A percentile compares a stretch with the other conserved stretches of the same genome.
phyloP scores from a whole-genome alignment of 1,140 invertebrate species.

The Caenorhabditis briggsae region DNA sequence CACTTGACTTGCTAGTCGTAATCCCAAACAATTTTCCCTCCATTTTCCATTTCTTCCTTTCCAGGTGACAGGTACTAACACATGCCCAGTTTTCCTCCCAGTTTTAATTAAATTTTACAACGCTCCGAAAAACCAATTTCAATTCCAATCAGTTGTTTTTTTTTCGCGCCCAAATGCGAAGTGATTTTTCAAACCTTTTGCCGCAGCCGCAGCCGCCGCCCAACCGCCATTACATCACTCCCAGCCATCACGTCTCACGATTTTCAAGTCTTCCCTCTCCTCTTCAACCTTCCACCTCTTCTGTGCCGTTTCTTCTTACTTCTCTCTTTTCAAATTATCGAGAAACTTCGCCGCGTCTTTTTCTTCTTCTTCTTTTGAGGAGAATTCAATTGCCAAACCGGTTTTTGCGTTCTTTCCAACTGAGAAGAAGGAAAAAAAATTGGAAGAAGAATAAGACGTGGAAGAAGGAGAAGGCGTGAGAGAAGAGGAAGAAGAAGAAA shows the following conservation, averaged over 20 bases:
- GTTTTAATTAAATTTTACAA: no score
- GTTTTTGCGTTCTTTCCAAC: constrained; percentile 48
- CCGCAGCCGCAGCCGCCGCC: no score
- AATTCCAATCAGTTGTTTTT: background rate
- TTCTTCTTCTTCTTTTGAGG: constrained; percentile 9
- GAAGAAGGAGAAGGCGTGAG: constrained; percentile 12
- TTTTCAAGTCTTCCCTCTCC: background rate
- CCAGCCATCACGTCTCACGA: background rate
- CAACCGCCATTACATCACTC: background rate
- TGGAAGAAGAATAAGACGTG: background rate
- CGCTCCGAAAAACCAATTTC: background rate
- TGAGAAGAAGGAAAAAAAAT: background rate
- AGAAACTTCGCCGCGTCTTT: constrained; percentile 38
- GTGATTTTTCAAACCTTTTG: constrained; percentile 22
- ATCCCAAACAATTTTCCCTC: no score
- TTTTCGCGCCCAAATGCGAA: background rate
- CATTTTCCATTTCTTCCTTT: no score
- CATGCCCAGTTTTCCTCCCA: no score
- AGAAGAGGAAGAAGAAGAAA: constrained; percentile 1
- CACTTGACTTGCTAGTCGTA: no score
- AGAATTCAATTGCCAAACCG: constrained; percentile 32
- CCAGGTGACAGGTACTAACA: no score
- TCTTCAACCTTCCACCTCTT: background rate
- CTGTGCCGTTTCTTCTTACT: background rate
- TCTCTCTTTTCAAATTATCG: constrained; percentile 32